Percentiles rank a stretch among this genome's conserved stretches.
These are phyloP conservation scores for Xanthostigma xanthostigma DNA, from an alignment of 2,888 invertebrate genomes.

Conservation along the genomic window DNA sequence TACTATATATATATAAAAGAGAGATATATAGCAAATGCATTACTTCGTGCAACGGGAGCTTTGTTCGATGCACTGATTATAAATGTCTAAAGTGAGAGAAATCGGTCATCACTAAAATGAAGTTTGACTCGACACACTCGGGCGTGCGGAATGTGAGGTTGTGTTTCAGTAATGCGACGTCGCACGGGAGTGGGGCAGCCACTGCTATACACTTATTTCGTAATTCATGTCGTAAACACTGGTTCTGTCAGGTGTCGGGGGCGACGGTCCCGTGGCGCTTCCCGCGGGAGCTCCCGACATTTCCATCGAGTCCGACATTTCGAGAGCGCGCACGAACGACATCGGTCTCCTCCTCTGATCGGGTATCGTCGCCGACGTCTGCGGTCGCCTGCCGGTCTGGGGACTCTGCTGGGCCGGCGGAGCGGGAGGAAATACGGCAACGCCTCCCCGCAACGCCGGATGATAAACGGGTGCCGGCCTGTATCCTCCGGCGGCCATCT, in stretches of 20 bases:
- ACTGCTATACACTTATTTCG: slow-evolving; percentile 82
- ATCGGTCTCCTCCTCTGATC: slow-evolving; percentile 55
- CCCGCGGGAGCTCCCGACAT: slow-evolving; percentile 42
- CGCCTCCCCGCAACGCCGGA: slow-evolving; percentile 48
- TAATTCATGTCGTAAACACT: slow-evolving; percentile 92
- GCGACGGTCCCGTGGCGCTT: slow-evolving; percentile 21
- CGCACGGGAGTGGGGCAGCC: slow-evolving; percentile 25
- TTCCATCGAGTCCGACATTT: slow-evolving; percentile 80
- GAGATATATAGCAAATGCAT: too few relatives aligned
- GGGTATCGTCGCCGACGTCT: slow-evolving; percentile 10
- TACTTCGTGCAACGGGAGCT: too few relatives aligned
- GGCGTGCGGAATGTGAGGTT: too few relatives aligned
- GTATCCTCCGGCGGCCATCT: slow-evolving; percentile 15
- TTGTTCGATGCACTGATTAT: too few relatives aligned
- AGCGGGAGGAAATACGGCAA: slow-evolving; percentile 45
- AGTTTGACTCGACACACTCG: too few relatives aligned
- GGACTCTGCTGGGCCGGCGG: slow-evolving; percentile 2
- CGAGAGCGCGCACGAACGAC: slow-evolving; percentile 77
- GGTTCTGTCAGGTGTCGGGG: slow-evolving; percentile 65
- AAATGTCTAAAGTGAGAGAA: too few relatives aligned
- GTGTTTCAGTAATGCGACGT: too few relatives aligned
- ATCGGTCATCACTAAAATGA: too few relatives aligned
- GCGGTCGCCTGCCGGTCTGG: slow-evolving; percentile 2
- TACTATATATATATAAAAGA: too few relatives aligned
- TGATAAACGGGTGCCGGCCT: slow-evolving; percentile 35